Evolutionary conservation across 1,140 invertebrate genomes (phyloP).

Genomic region (Bombus confusus): DNA sequence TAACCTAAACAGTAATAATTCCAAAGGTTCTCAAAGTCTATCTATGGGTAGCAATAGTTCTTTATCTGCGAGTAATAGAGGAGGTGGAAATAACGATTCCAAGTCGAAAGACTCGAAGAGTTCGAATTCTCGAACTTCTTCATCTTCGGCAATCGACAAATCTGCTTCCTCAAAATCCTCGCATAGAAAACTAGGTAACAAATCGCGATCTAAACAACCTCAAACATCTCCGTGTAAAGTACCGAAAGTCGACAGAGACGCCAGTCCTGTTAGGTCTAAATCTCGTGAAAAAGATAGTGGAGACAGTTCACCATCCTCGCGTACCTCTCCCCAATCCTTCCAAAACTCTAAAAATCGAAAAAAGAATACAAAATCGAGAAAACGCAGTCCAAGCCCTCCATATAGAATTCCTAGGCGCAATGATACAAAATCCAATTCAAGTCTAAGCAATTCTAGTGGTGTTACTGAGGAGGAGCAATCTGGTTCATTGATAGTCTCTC

Average conservation of each 20-base stretch:
- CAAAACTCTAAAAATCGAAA: conserved; percentile 76
- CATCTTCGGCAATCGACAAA: conserved; percentile 69
- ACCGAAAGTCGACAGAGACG: conserved; percentile 71
- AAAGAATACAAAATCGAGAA: conserved; percentile 75
- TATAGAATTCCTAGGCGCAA: conserved; percentile 79
- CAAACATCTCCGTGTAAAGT: conserved; percentile 71
- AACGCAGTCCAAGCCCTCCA: conserved; percentile 77
- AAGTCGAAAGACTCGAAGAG: conserved; percentile 68
- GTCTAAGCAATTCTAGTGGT: conserved; percentile 70
- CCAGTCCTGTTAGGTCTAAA: conserved; percentile 76
- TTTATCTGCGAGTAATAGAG: conserved; percentile 63
- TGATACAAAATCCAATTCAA: conserved; percentile 68
- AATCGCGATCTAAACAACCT: conserved; percentile 76
- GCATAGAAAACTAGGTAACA: conserved; percentile 75
- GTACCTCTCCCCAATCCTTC: conserved; percentile 73
- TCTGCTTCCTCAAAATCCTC: conserved; percentile 76
- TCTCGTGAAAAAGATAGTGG: conserved; percentile 75
- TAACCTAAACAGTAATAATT: conserved; percentile 73
- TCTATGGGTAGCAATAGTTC: conserved; percentile 66
- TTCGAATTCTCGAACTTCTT: conserved; percentile 66
- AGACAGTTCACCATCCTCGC: conserved; percentile 68
- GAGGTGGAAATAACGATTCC: conserved; percentile 66
- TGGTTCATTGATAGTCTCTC: conserved; percentile 79
- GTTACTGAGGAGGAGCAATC: conserved; percentile 81
- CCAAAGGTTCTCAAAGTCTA: conserved; percentile 69